A percentile compares a stretch with the other conserved stretches of the same genome.
Conservation (phyloP, 2,797 vertebrate species). For the Taeniopygia guttata region DNA sequence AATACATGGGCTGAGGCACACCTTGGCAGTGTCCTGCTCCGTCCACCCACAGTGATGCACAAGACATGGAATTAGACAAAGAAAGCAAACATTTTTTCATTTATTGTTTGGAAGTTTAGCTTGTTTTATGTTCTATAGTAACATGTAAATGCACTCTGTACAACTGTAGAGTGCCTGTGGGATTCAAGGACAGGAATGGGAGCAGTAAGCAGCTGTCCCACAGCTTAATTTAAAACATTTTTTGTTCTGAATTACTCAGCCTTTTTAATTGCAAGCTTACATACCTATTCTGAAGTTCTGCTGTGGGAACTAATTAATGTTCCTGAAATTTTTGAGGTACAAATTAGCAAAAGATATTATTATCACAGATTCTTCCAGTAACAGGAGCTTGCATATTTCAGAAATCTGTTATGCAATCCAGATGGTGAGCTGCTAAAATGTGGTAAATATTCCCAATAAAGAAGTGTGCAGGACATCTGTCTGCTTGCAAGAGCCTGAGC, state of each 20-base stretch:
- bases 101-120: not conserved
- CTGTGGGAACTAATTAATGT: slow-evolving; percentile 1
- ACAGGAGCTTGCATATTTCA: not conserved
- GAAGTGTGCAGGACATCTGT: slow-evolving; percentile 25
- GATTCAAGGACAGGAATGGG: not conserved
- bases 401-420: not conserved
- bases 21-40: not conserved
- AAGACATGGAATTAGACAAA: not conserved
- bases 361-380: slow-evolving; percentile 19
- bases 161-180: not conserved
- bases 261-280: not conserved
- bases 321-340: not conserved
- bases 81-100: not conserved
- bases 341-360: slow-evolving; percentile 7
- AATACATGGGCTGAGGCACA: not conserved
- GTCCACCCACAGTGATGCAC: not conserved
- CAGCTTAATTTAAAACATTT: slow-evolving; percentile 6
- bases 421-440: slow-evolving; percentile 5
- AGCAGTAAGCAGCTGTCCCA: not conserved
- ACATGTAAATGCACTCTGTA: not conserved
- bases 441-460: slow-evolving; percentile 7
- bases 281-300: not conserved
- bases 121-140: not conserved
- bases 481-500: not conserved
- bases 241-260: not conserved